Evolutionary conservation across 2,797 vertebrate species (phyloP).

Genomic region (Sebastes cheni): DNA sequence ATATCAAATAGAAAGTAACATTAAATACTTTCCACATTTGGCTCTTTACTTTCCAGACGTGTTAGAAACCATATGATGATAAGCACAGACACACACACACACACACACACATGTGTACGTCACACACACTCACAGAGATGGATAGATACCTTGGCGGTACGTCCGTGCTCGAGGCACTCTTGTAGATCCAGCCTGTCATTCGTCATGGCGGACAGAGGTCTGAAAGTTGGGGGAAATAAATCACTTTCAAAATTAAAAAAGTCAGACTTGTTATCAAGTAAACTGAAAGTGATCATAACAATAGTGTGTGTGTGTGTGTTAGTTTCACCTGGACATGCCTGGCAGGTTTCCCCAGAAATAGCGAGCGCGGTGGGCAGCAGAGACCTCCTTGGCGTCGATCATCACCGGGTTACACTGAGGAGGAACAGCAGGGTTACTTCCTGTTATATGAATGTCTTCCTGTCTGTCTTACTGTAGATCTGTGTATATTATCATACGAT

Average conservation of each 20-base stretch:
- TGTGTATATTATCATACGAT: background rate
- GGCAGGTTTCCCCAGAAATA: conserved; percentile 97
- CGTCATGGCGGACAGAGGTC: conserved; percentile 86
- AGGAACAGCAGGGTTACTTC: conserved; percentile 6
- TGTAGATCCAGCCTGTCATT: conserved; percentile 91
- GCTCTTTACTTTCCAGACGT: background rate
- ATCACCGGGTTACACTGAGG: conserved; percentile 93
- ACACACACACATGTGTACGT: background rate
- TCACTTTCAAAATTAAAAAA: background rate
- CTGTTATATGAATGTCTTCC: background rate
- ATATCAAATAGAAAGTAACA: background rate
- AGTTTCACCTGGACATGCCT: conserved; percentile 92
- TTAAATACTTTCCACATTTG: background rate
- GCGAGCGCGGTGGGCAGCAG: conserved; percentile 90
- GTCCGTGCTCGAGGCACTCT: conserved; percentile 91
- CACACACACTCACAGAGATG: conserved; percentile 12
- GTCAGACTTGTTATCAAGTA: background rate
- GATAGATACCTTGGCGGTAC: conserved; percentile 91
- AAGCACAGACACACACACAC: background rate
- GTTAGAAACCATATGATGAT: background rate
- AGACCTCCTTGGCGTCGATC: conserved; percentile 94
- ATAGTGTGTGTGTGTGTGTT: background rate
- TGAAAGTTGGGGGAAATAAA: conserved; percentile 33
- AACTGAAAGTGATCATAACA: background rate
- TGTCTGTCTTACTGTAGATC: background rate